Percentiles rank a stretch among this genome's conserved stretches.
Evolutionary conservation across 2,797 vertebrate species (phyloP).

Genomic region (Pantherophis alleghaniensis): DNA sequence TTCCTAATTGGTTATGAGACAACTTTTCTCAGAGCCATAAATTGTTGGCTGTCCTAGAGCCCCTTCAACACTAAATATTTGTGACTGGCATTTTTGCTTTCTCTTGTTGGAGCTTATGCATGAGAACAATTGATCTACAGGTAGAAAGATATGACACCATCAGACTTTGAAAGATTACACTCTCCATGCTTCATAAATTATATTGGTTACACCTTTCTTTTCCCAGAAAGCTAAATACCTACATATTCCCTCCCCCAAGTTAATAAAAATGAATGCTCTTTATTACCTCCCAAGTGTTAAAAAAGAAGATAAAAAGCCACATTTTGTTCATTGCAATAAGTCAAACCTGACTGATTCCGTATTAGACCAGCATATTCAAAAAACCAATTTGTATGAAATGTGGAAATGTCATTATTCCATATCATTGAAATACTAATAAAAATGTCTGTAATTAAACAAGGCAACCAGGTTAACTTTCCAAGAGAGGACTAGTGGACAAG

Average conservation of each 20-base stretch:
- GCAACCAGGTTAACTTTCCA: neutral
- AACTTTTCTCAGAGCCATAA: conserved; percentile 37
- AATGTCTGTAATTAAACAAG: neutral
- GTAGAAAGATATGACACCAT: conserved; percentile 43
- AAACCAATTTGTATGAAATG: neutral
- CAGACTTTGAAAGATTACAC: conserved; percentile 57
- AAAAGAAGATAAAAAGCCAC: conserved; percentile 4
- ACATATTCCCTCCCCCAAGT: conserved; percentile 27
- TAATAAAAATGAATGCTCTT: conserved; percentile 17
- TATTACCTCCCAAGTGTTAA: neutral
- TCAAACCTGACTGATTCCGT: conserved; percentile 23
- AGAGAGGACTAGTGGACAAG: neutral
- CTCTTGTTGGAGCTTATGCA: conserved; percentile 55
- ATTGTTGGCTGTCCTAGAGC: conserved; percentile 19
- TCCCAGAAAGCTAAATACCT: conserved; percentile 29
- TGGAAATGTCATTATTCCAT: conserved; percentile 25
- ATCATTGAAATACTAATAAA: neutral
- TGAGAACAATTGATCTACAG: conserved; percentile 61
- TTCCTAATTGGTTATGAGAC: neutral
- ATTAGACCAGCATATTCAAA: conserved; percentile 13
- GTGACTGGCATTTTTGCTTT: conserved; percentile 41
- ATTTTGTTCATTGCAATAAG: conserved; percentile 33
- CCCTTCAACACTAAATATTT: conserved; percentile 36
- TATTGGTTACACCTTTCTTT: conserved; percentile 50
- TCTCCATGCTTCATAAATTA: conserved; percentile 49